Base-by-base conservation (phyloP, 1,140 invertebrate species). In the Cydia fagiglandana region DNA sequence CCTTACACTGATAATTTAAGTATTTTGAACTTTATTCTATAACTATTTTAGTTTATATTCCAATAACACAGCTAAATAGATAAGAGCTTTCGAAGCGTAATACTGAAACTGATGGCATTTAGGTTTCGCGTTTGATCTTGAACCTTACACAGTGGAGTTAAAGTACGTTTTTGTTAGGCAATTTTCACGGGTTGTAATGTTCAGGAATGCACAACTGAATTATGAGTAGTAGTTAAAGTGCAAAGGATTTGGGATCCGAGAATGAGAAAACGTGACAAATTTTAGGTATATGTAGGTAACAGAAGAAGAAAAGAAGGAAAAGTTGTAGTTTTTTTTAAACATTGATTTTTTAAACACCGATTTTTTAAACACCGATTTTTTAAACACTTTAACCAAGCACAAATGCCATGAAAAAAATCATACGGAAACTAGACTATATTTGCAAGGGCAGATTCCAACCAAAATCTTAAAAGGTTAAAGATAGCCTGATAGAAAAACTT, bases 121-220 rank as follows among this genome's bases (percentile, higher is more conserved):
- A 9, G 17, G 53, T 17, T 61, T 7, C 10, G 20, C 9, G 56
- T 24, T 24, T 61, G 10, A 61, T 61, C n/a, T 61, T 61, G 56
- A 61, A 61, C 10, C 20, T 61, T 61, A 24, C 6, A 24, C 20
- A 9, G 3, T 12, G 9, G 20, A 24, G 15, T 20, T 61, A 24
- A 24, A n/a, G n/a, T 24, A 24, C 0, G 2, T 24, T 61, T 61
- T 61, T 20, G 20, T 24, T 12, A 61, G 17, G 24, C n/a, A 12
- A 47, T 2, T 53, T 53, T 53, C 50, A n/a, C n/a, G n/a, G 50
- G 56, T 61, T 61, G 56, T 61, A 61, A 61, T 61, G 5, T 3
- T 61, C 15, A 24, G 56, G 56, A 61, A 61, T 61, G 56, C 56
- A 24, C 17, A 47, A 61, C 9, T 61, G 20, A 61, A 61, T 61